Evolutionary conservation across 2,797 vertebrate species (phyloP), one percentile per base, ranked within the genome.

Genomic region (Urocyon cinereoargenteus): DNA sequence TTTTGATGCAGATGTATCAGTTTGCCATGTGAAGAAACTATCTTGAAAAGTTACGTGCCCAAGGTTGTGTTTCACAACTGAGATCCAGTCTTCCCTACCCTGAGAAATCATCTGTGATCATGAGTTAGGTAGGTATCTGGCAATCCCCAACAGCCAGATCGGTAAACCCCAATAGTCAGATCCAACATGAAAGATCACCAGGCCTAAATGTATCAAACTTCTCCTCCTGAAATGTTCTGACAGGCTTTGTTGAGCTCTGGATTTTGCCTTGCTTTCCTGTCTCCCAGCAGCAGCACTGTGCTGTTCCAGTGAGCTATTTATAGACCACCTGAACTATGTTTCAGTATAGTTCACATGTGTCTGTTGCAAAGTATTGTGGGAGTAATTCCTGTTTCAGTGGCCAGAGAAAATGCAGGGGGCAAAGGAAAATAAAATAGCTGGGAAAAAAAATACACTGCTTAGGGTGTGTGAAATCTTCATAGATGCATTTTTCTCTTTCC

Each of bases 251-350:
- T 92, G 94, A 79, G 84, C 96, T 98, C 97, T 70, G 96, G 96
- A 94, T 97, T 98, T 96, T 94, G 15, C 85, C 84, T 95, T 88
- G 34, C 90, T 81, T 72, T 36, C 78, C 51, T 9, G 59, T 72
- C 97, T 94, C 40, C 97, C 95, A 96, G 93, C 45, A 90, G 78
- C 19, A 79, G 16, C 2, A 0, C 72, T 62, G 3, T 5, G 6
- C 61, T 97, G 78, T 89, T 97, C 96, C 87, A 91, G 66, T 78
- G 95, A 97, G 95, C 96, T 98, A 97, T 98, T 98, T 98, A 98
- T 96, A 98, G 97, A 93, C 75, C 97, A 97, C 94, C 96, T 98
- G 96, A 77, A 97, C 96, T 90, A 79, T 51, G 83, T 78, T 0
- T 97, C 96, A 97, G 95, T 87, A 91, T 83, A 96, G 88, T 84